Evolutionary conservation across 2,888 invertebrate genomes (phyloP).

Genomic region (Noctua janthe): DNA sequence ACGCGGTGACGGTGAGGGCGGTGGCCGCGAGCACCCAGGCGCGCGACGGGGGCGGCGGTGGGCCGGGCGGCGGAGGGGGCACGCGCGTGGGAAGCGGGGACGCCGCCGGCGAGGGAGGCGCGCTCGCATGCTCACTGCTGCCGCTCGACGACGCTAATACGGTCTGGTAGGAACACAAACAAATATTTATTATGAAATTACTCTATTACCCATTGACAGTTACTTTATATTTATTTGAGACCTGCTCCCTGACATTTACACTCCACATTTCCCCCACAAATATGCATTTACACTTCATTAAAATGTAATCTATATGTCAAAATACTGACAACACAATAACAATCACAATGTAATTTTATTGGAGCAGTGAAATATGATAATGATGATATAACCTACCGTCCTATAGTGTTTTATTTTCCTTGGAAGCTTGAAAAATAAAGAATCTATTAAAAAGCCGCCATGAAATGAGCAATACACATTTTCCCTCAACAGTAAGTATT

Average conservation of each 20-base stretch:
- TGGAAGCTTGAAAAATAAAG: constrained; percentile 77
- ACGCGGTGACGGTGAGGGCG: constrained; percentile 80
- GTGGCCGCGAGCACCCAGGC: constrained; percentile 80
- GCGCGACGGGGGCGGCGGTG: constrained; percentile 68
- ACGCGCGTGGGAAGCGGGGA: constrained; percentile 70
- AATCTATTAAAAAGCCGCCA: not conserved
- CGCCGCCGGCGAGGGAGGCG: constrained; percentile 28
- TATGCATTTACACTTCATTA: not conserved
- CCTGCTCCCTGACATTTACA: not conserved
- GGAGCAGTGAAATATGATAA: not conserved
- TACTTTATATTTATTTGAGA: not conserved
- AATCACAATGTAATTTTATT: not conserved
- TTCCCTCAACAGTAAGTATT: not conserved
- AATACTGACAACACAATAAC: not conserved
- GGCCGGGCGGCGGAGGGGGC: constrained; percentile 66
- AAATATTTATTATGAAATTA: not conserved
- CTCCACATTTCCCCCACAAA: not conserved
- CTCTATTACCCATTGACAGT: not conserved
- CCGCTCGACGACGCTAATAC: constrained; percentile 64
- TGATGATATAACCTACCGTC: constrained; percentile 76
- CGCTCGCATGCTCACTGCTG: constrained; percentile 36
- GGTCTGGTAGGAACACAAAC: constrained; percentile 63
- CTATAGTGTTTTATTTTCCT: constrained; percentile 81
- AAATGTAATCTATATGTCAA: not conserved
- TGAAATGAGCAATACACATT: not conserved